A percentile compares a stretch with the other conserved stretches of the same genome.
phyloP scores from a whole-genome alignment of 1,140 invertebrate genomes.

The Aphaenogaster rudis region DNA sequence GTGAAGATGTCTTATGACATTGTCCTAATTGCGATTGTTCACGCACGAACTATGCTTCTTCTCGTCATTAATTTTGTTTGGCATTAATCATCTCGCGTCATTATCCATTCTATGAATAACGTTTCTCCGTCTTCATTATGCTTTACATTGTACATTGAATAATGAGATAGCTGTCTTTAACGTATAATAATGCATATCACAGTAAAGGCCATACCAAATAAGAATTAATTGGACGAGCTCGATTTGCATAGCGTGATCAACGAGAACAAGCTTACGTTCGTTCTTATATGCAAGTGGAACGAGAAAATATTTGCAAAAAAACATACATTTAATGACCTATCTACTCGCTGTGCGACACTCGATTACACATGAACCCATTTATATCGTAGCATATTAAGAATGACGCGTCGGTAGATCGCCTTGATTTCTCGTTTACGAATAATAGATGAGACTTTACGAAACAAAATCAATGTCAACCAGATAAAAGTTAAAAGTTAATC shows the following conservation, averaged over 20 bases:
- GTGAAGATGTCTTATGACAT: neutral
- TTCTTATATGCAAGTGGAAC: neutral
- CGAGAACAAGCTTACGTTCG: conserved; percentile 6
- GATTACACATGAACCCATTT: conserved; percentile 32
- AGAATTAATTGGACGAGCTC: conserved; percentile 44
- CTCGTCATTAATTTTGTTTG: conserved; percentile 21
- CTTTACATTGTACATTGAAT: neutral
- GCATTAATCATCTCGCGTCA: conserved; percentile 1
- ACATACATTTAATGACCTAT: conserved; percentile 27
- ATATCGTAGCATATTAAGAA: conserved; percentile 31
- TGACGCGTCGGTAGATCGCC: conserved; percentile 7
- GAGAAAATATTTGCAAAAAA: conserved; percentile 15
- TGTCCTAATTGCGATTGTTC: conserved; percentile 5
- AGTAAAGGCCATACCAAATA: conserved; percentile 35
- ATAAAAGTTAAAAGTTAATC: neutral
- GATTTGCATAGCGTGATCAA: conserved; percentile 41
- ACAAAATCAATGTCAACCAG: conserved; percentile 37
- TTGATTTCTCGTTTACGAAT: conserved; percentile 47
- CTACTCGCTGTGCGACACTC: neutral
- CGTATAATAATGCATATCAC: conserved; percentile 26
- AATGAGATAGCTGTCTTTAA: conserved; percentile 9
- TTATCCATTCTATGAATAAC: conserved; percentile 25
- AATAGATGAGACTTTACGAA: conserved; percentile 38
- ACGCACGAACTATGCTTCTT: neutral
- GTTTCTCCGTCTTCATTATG: conserved; percentile 15